A percentile compares a stretch with the other conserved stretches of the same genome.
phyloP scores from a whole-genome alignment of 2,888 invertebrate species.

The Drosophila putrida region DNA sequence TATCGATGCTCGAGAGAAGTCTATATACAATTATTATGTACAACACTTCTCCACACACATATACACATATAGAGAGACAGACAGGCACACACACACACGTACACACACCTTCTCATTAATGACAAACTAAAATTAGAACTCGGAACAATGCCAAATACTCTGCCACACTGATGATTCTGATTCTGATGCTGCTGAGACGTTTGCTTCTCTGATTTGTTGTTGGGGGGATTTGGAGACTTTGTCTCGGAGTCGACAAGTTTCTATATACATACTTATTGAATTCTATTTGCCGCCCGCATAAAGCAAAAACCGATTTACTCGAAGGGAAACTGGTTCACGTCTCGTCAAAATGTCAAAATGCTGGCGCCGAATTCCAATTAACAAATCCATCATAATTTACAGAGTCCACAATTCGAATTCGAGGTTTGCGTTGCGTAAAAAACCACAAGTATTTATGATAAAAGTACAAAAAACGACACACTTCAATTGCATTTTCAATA shows the following conservation, averaged over 20 bases:
- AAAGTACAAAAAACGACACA: conserved; percentile 13
- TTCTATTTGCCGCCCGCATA: conserved; percentile 40
- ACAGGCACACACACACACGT: conserved; percentile 36
- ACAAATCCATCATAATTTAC: conserved; percentile 81
- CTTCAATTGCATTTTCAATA: conserved; percentile 42
- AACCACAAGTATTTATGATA: conserved; percentile 49
- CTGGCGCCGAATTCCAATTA: conserved; percentile 73
- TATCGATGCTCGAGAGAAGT: conserved; percentile 14
- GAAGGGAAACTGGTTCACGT: conserved; percentile 63
- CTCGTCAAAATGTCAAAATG: conserved; percentile 51
- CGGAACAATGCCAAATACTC: conserved; percentile 83
- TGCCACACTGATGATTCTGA: conserved; percentile 40
- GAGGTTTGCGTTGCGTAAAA: conserved; percentile 27
- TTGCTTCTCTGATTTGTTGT: conserved; percentile 31
- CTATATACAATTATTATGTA: conserved; percentile 21
- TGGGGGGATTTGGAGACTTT: conserved; percentile 37
- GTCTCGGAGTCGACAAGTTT: conserved; percentile 13
- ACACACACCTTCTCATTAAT: conserved; percentile 71
- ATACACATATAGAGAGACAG: conserved; percentile 25
- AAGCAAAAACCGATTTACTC: conserved; percentile 20
- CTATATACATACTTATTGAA: conserved; percentile 24
- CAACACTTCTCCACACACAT: conserved; percentile 43
- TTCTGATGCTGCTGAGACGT: conserved; percentile 18
- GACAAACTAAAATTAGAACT: conserved; percentile 82
- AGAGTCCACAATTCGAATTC: conserved; percentile 58